Percentiles rank a stretch among this genome's conserved stretches.
These are phyloP conservation scores for Alsophila aescularia DNA, from an alignment of 2,888 invertebrate genomes.

Conservation along the genomic window DNA sequence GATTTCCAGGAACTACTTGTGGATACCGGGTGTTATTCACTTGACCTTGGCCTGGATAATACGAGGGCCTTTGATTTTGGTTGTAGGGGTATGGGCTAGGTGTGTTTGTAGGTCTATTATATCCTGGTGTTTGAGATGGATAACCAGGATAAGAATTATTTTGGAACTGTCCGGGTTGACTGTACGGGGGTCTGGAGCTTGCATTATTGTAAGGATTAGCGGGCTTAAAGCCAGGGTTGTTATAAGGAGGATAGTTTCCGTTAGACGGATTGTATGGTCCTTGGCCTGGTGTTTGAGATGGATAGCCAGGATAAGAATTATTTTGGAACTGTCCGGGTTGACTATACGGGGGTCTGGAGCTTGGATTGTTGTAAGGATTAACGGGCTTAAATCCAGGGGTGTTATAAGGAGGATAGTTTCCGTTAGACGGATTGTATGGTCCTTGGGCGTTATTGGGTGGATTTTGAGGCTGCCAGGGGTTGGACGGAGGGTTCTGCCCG, in stretches of 20 bases:
- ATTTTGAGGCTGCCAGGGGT: slow-evolving; percentile 1
- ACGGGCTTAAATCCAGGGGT: slow-evolving; percentile 18
- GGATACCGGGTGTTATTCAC: slow-evolving; percentile 11
- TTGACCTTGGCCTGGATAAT: slow-evolving; percentile 22
- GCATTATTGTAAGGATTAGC: slow-evolving; percentile 24
- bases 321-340: slow-evolving; percentile 21
- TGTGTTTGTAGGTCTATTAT: slow-evolving; percentile 14
- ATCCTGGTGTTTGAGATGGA: slow-evolving; percentile 13
- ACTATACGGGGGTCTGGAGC: slow-evolving; percentile 21
- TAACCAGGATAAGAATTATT: slow-evolving; percentile 25
- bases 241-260: no score
- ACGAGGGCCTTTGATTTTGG: slow-evolving; percentile 33
- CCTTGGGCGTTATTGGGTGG: slow-evolving; percentile 4
- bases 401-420: slow-evolving; percentile 10
- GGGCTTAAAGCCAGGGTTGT: slow-evolving; percentile 16
- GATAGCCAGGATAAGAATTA: slow-evolving; percentile 24
- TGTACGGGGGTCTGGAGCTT: slow-evolving; percentile 21
- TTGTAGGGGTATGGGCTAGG: slow-evolving; percentile 13
- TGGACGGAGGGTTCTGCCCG: slow-evolving; percentile 7
- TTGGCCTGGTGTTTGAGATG: slow-evolving; percentile 9
- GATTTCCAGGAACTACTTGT: slow-evolving; percentile 19
- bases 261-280: no score
- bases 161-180: slow-evolving; percentile 19
- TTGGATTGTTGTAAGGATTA: slow-evolving; percentile 24
- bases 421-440: slow-evolving; percentile 8